Conservation (phyloP, 2,797 vertebrate genomes). For the Sparus aurata region DNA sequence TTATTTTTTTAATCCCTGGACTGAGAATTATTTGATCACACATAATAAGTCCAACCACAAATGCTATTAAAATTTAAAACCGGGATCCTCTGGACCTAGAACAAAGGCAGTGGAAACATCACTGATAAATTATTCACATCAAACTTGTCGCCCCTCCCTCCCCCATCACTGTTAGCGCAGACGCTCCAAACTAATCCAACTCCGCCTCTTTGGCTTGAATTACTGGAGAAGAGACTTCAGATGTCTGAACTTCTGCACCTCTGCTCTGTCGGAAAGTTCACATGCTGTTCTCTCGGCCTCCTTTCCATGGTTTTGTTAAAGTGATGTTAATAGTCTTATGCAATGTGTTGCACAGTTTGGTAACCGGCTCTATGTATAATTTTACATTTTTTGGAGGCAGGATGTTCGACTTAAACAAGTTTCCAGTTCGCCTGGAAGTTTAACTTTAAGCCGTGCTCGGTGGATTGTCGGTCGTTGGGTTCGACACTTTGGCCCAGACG, state of each 20-base stretch:
- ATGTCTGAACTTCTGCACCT: constrained; percentile 45
- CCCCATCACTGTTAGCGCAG: constrained; percentile 72
- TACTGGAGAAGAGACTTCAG: constrained; percentile 50
- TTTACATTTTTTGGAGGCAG: background rate
- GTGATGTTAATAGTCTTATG: constrained; percentile 13
- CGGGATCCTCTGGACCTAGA: constrained; percentile 82
- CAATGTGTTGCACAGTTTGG: background rate
- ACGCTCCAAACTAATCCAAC: constrained; percentile 72
- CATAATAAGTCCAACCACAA: constrained; percentile 84
- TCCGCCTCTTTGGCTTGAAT: constrained; percentile 60
- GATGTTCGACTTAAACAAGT: constrained; percentile 9
- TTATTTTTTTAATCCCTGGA: constrained; percentile 74
- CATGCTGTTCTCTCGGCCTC: background rate
- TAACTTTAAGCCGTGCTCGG: background rate
- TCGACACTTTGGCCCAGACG: background rate
- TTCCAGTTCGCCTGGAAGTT: background rate
- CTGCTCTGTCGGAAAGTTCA: constrained; percentile 38
- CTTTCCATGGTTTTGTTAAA: background rate
- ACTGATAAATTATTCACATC: constrained; percentile 87
- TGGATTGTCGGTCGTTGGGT: background rate
- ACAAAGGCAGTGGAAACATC: constrained; percentile 83
- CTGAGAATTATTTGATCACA: constrained; percentile 85
- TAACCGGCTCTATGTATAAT: background rate
- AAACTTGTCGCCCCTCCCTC: constrained; percentile 73
- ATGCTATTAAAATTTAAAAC: constrained; percentile 84